A percentile compares a stretch with the other conserved stretches of the same genome.
These are phyloP conservation scores for Aphodius sticticus DNA, from an alignment of 2,888 invertebrate species.

Conservation along the genomic window DNA sequence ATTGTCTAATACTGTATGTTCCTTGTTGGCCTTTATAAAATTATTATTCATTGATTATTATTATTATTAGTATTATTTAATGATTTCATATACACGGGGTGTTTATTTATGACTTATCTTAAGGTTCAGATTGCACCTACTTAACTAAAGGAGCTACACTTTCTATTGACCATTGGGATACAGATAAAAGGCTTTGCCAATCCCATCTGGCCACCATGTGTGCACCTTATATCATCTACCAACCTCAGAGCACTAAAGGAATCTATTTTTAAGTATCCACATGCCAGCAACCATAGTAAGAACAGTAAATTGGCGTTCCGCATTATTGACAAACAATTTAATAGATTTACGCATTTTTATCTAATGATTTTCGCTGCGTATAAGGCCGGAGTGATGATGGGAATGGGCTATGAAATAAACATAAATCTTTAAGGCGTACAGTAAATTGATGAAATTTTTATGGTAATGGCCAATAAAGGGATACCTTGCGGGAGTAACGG, in stretches of 20 bases:
- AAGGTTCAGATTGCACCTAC: not conserved
- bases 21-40: too few species aligned
- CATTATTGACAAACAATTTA: constrained; percentile 4
- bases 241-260: not conserved
- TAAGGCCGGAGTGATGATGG: not conserved
- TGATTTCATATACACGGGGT: too few species aligned
- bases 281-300: not conserved
- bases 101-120: too few species aligned
- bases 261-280: not conserved
- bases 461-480: not conserved
- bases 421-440: not conserved
- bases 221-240: not conserved
- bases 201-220: not conserved
- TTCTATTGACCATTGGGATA: not conserved
- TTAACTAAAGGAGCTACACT: not conserved
- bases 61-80: too few species aligned
- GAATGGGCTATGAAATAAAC: not conserved
- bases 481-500: constrained; percentile 4
- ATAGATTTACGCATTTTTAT: not conserved
- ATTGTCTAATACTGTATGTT: too few species aligned
- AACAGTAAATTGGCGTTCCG: not conserved
- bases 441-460: not conserved
- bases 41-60: too few species aligned
- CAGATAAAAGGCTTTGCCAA: not conserved
- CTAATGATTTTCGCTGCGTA: not conserved